Evolutionary conservation across 1,140 invertebrate species (phyloP).

Genomic region (Heliconius hewitsoni): DNA sequence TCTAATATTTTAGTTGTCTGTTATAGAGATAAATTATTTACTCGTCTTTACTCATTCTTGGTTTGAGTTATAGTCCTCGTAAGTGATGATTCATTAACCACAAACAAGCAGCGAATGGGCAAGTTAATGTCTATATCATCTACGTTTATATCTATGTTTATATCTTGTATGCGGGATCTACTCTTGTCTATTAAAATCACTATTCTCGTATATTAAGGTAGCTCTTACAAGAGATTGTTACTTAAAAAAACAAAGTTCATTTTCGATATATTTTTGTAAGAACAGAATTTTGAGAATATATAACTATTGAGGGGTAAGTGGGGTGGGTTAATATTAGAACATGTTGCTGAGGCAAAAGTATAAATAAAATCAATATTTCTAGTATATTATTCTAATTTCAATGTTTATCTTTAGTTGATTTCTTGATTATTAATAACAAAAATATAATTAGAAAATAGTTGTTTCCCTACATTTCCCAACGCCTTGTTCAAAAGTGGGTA

Average conservation of each 20-base stretch:
- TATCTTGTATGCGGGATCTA: no score
- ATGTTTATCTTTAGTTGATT: no score
- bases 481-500: no score
- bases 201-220: background rate
- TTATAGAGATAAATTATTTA: background rate
- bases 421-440: no score
- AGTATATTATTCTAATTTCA: no score
- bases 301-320: background rate
- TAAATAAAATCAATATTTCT: no score
- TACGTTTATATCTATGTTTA: no score
- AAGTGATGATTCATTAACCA: background rate
- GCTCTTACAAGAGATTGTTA: background rate
- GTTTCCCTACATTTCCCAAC: no score
- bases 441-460: no score
- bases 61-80: conserved; percentile 6
- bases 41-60: background rate
- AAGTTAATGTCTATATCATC: background rate
- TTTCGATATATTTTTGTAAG: background rate
- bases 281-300: background rate
- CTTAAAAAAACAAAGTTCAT: background rate
- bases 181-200: background rate
- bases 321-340: no score
- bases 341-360: no score
- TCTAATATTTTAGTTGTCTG: background rate
- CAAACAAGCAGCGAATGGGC: background rate